phyloP scores from a whole-genome alignment of 2,888 invertebrate species.

The Mythimna lalbum region DNA sequence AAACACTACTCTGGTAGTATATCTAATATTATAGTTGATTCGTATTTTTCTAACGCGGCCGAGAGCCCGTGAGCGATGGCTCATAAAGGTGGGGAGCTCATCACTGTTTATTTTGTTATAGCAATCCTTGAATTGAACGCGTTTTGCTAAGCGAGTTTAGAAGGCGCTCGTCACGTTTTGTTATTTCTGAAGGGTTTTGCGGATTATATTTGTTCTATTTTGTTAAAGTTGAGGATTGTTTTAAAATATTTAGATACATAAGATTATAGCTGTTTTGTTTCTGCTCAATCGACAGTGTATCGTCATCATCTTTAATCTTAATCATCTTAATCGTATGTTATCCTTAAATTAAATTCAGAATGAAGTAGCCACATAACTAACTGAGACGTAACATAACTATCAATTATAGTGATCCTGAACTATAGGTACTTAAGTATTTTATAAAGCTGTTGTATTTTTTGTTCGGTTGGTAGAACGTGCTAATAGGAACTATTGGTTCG shows the following conservation, averaged over 20 bases:
- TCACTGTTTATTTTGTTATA: conserved; percentile 24
- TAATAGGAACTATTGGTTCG: too few species aligned
- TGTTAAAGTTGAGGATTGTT: background rate
- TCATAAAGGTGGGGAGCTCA: conserved; percentile 14
- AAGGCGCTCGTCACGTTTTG: conserved; percentile 45
- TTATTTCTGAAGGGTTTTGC: conserved; percentile 13
- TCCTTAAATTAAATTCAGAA: too few species aligned
- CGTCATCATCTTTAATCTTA: too few species aligned
- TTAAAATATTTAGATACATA: background rate
- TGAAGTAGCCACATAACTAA: too few species aligned
- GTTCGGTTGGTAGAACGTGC: too few species aligned
- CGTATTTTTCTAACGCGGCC: background rate
- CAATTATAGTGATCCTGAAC: too few species aligned
- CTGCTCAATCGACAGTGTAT: too few species aligned
- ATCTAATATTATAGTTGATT: background rate
- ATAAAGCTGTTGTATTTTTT: too few species aligned
- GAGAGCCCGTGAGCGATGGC: background rate
- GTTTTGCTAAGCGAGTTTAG: conserved; percentile 52
- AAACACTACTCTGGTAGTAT: background rate
- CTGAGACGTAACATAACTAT: too few species aligned
- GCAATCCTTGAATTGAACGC: conserved; percentile 29
- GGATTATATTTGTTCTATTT: background rate
- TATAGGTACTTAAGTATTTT: too few species aligned
- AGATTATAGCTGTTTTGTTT: too few species aligned
- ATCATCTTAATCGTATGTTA: too few species aligned